Conservation (phyloP, 2,113 vertebrate species). For the Oryzias melastigma region DNA sequence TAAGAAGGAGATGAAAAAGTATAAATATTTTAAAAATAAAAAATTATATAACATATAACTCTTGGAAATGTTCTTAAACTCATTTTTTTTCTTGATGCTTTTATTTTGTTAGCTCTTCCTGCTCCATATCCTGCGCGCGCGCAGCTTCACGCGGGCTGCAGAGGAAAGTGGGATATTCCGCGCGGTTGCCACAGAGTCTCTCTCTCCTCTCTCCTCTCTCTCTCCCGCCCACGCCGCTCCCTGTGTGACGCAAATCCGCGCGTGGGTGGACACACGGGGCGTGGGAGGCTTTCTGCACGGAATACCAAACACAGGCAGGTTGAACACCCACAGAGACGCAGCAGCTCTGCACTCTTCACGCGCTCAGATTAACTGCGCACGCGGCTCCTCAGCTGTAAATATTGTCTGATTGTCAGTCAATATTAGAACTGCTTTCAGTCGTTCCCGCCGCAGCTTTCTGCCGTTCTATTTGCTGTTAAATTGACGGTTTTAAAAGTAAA, state of each 20-base stretch:
- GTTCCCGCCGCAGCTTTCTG: neutral
- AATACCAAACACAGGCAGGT: constrained; percentile 78
- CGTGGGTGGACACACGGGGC: constrained; percentile 82
- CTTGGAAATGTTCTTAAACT: neutral
- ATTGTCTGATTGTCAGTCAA: constrained; percentile 9
- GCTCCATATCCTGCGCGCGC: neutral
- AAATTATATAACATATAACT: no score
- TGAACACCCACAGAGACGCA: constrained; percentile 62
- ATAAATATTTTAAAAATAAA: no score
- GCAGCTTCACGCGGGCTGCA: constrained; percentile 34
- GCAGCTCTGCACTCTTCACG: constrained; percentile 49
- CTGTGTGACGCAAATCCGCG: constrained; percentile 86
- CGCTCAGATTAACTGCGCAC: constrained; percentile 33
- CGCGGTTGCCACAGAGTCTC: constrained; percentile 77
- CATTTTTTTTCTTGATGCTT: neutral
- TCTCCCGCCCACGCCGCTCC: constrained; percentile 82
- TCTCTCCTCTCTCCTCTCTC: constrained; percentile 40
- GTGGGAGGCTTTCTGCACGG: constrained; percentile 81
- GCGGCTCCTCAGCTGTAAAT: constrained; percentile 23
- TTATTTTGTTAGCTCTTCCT: constrained; percentile 50
- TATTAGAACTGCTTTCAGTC: neutral
- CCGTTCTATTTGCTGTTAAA: no score
- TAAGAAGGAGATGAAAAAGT: no score
- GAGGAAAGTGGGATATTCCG: constrained; percentile 84
- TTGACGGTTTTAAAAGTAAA: no score